Evolutionary conservation across 30 jellyfish, hydroid and myxozoan species (phyloP).

Genomic region (Pelagia noctiluca): DNA sequence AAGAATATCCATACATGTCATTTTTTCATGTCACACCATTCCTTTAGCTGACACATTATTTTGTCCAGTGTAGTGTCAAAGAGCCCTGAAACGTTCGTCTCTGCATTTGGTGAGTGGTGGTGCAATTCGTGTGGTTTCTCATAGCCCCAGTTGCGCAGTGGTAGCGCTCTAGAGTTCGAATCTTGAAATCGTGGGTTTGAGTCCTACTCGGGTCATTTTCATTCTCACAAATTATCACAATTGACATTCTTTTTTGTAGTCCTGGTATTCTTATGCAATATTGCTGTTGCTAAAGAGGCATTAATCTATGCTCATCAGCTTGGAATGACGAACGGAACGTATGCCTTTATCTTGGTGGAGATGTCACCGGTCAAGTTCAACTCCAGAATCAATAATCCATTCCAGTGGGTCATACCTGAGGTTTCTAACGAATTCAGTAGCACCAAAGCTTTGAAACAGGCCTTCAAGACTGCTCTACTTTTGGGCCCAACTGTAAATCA

Average conservation of each 20-base stretch:
- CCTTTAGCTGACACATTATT: not conserved
- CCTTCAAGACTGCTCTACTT: conserved; percentile 43
- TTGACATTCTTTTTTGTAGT: conserved; percentile 32
- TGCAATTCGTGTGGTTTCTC: no score
- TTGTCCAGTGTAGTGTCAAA: no score
- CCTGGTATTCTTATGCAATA: conserved; percentile 46
- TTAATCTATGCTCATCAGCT: conserved; percentile 37
- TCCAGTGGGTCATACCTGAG: conserved; percentile 61
- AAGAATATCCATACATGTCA: not conserved
- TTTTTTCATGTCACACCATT: not conserved
- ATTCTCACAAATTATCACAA: no score
- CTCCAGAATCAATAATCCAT: conserved; percentile 24
- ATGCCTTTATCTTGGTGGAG: conserved; percentile 47
- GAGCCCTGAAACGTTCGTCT: no score
- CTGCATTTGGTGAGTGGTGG: no score
- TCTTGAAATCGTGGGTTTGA: no score
- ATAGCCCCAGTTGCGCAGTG: no score
- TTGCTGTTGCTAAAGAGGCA: conserved; percentile 53
- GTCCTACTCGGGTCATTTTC: no score
- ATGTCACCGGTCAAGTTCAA: conserved; percentile 48
- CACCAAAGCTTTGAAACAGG: conserved; percentile 24
- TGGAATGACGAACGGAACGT: conserved; percentile 64
- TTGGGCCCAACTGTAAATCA: conserved; percentile 77
- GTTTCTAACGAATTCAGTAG: not conserved
- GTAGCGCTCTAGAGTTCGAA: no score